Conservation (phyloP, 2,888 invertebrate genomes). For the Caenorhabditis becei region DNA sequence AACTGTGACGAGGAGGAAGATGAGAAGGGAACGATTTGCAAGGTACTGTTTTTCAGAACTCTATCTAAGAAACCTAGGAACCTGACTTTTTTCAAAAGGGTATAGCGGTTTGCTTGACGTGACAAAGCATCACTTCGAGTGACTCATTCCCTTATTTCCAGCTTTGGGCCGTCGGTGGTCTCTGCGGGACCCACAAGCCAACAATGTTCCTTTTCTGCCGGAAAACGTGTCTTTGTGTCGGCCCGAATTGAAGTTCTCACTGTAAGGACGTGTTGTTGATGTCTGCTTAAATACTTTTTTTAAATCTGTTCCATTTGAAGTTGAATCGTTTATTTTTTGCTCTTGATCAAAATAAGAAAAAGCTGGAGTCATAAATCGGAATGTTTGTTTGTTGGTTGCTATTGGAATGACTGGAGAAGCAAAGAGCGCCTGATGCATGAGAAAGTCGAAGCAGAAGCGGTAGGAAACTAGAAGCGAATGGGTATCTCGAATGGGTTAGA, state of each 20-base stretch:
- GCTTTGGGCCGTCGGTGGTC: slow-evolving; percentile 74
- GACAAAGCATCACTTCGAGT: not conserved
- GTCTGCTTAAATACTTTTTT: not conserved
- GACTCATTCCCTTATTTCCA: not conserved
- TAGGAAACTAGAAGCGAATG: slow-evolving; percentile 1
- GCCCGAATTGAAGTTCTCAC: slow-evolving; percentile 51
- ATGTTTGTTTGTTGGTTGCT: not conserved
- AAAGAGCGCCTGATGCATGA: slow-evolving; percentile 26
- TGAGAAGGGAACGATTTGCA: slow-evolving; percentile 71
- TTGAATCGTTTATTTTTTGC: slow-evolving; percentile 35
- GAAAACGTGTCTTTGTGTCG: slow-evolving; percentile 76
- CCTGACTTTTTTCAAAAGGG: too few species aligned
- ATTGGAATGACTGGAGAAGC: too few species aligned
- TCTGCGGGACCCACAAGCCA: slow-evolving; percentile 70
- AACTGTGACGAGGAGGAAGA: slow-evolving; percentile 73
- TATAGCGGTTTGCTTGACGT: too few species aligned
- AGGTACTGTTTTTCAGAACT: too few species aligned
- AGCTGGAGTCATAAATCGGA: too few species aligned
- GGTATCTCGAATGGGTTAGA: slow-evolving; percentile 61
- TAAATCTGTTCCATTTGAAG: not conserved
- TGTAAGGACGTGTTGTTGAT: slow-evolving; percentile 23
- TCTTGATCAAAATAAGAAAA: slow-evolving; percentile 13
- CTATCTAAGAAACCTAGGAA: too few species aligned
- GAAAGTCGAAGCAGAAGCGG: slow-evolving; percentile 14
- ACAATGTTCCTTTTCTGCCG: slow-evolving; percentile 79